A percentile compares a stretch with the other conserved stretches of the same genome.
Evolutionary conservation across 2,113 vertebrate genomes (phyloP).

Genomic region (Ranitomeya imitator): DNA sequence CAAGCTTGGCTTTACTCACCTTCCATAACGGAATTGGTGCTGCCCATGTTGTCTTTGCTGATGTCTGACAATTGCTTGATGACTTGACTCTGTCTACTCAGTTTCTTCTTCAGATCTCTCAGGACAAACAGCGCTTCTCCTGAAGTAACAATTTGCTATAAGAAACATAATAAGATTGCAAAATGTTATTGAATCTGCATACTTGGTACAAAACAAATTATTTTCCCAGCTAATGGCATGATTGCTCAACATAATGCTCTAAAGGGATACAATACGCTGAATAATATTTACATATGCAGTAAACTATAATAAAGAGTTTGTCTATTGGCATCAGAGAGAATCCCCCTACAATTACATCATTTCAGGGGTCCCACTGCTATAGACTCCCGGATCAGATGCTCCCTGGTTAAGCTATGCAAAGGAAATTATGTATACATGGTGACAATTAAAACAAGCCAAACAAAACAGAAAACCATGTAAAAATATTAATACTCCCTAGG

Average conservation of each 20-base stretch:
- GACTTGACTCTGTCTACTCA: conserved; percentile 81
- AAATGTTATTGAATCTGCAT: neutral
- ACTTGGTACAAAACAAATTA: neutral
- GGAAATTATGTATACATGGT: too few species aligned
- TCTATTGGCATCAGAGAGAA: too few species aligned
- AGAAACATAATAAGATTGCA: neutral
- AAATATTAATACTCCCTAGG: too few species aligned
- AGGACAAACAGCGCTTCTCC: conserved; percentile 77
- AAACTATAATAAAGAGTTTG: too few species aligned
- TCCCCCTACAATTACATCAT: too few species aligned
- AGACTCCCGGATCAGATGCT: too few species aligned
- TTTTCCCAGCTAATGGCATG: neutral
- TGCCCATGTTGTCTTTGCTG: conserved; percentile 81
- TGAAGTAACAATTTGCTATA: conserved; percentile 82
- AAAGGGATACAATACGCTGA: neutral
- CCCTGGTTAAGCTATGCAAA: too few species aligned
- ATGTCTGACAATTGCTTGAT: conserved; percentile 84
- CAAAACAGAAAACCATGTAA: too few species aligned
- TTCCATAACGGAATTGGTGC: conserved; percentile 79
- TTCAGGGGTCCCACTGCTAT: too few species aligned
- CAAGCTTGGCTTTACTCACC: conserved; percentile 70
- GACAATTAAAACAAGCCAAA: too few species aligned
- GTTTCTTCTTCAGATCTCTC: conserved; percentile 81
- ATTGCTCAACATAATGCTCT: neutral
- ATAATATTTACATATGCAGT: too few species aligned